Percentiles rank a stretch among this genome's conserved stretches.
phyloP scores from a whole-genome alignment of 2,888 invertebrate species.

The Ophioninae sp. region DNA sequence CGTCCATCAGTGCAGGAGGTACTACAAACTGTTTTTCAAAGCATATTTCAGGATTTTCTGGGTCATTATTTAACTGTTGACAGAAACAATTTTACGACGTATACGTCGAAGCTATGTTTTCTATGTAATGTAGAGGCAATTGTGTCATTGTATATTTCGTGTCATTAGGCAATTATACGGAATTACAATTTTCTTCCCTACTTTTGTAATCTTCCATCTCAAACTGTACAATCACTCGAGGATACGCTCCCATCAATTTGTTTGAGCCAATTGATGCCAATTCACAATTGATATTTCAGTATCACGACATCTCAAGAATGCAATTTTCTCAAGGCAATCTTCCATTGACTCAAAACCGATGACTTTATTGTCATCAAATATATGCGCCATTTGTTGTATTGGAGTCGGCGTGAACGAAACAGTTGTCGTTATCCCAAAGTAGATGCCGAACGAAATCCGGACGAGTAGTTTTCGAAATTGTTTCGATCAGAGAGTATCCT shows the following conservation, averaged over 20 bases:
- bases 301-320: not conserved
- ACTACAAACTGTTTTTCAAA: not conserved
- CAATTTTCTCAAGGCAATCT: not conserved
- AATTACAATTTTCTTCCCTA: not conserved
- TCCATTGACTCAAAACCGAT: not conserved
- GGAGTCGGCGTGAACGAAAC: not conserved
- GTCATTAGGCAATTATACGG: conserved; percentile 1
- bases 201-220: not conserved
- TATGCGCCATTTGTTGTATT: not conserved
- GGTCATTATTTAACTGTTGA: not conserved
- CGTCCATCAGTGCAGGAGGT: not conserved
- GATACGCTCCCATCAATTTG: not conserved
- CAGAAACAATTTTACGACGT: not conserved
- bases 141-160: too few relatives aligned
- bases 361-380: not conserved
- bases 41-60: not conserved
- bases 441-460: not conserved
- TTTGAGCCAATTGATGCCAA: not conserved
- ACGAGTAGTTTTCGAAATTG: not conserved
- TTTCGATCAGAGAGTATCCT: not conserved
- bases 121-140: not conserved
- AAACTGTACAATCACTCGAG: not conserved
- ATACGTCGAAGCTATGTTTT: not conserved
- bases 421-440: not conserved
- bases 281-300: not conserved